Conservation (phyloP, 2,797 vertebrate species). For the Lateolabrax maculatus region DNA sequence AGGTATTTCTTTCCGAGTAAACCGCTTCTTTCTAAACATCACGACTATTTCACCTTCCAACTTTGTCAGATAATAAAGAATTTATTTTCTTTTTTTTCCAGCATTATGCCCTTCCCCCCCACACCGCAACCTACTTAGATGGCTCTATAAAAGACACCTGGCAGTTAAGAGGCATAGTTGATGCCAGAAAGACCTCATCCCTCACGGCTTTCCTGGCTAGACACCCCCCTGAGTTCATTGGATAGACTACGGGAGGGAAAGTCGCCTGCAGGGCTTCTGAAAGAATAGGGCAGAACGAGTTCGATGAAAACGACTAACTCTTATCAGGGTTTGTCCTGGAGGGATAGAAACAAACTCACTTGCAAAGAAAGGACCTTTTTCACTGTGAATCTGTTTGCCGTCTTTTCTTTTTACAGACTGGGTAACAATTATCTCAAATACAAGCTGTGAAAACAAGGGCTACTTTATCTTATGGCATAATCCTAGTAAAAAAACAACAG, state of each 20-base stretch:
- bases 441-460: slow-evolving; percentile 19
- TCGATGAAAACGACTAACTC: slow-evolving; percentile 71
- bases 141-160: slow-evolving; percentile 64
- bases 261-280: slow-evolving; percentile 64
- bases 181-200: slow-evolving; percentile 56
- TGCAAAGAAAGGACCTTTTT: slow-evolving; percentile 74
- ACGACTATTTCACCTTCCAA: slow-evolving; percentile 44
- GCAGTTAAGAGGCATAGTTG: slow-evolving; percentile 61
- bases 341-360: slow-evolving; percentile 66
- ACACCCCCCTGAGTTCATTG: slow-evolving; percentile 60
- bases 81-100: slow-evolving; percentile 41
- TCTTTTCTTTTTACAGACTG: slow-evolving; percentile 23
- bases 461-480: slow-evolving; percentile 39
- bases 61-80: slow-evolving; percentile 53
- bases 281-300: slow-evolving; percentile 59
- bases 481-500: slow-evolving; percentile 28
- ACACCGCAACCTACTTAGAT: slow-evolving; percentile 49
- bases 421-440: slow-evolving; percentile 40
- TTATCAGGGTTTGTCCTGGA: slow-evolving; percentile 69
- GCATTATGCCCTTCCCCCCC: slow-evolving; percentile 17
- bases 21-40: slow-evolving; percentile 47
- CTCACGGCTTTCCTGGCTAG: slow-evolving; percentile 50
- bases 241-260: slow-evolving; percentile 63
- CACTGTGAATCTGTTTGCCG: slow-evolving; percentile 32
- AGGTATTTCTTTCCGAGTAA: slow-evolving; percentile 36